These are phyloP conservation scores for Babylonia areolata DNA, from an alignment of 1,140 invertebrate species.

Conservation along the genomic window DNA sequence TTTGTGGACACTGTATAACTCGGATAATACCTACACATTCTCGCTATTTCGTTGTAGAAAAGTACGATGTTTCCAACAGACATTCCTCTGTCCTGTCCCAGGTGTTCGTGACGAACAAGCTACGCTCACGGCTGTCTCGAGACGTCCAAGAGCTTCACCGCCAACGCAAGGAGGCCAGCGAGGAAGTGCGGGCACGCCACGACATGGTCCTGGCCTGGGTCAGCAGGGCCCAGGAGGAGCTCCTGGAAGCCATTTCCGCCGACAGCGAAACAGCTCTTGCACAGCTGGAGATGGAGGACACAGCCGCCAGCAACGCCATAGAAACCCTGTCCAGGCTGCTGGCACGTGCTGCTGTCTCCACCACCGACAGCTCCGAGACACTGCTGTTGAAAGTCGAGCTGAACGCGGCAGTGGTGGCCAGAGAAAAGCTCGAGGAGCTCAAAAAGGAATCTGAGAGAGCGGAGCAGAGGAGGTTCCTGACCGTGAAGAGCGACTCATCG, in stretches of 20 bases:
- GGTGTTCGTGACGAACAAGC: neutral
- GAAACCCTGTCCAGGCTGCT: neutral
- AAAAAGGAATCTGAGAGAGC: neutral
- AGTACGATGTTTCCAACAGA: no score
- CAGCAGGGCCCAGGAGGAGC: neutral
- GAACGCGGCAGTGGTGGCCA: neutral
- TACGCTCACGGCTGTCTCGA: neutral
- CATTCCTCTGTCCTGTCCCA: neutral
- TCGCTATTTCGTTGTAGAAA: no score
- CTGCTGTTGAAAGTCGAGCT: neutral
- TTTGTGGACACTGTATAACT: no score
- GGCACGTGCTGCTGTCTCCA: neutral
- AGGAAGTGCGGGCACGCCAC: neutral
- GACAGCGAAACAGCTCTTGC: neutral
- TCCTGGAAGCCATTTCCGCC: neutral
- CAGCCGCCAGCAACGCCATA: neutral
- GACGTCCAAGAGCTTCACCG: neutral
- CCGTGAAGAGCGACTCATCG: neutral
- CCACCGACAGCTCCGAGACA: neutral
- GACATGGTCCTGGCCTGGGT: neutral
- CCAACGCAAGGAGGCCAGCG: neutral
- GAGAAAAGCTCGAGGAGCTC: neutral
- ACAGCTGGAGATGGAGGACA: neutral
- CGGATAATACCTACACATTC: no score
- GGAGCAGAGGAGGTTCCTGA: neutral